Percentiles rank a stretch among this genome's conserved stretches.
phyloP scores from a whole-genome alignment of 92 coral and sea anemone genomes.

The Porites cylindrica region DNA sequence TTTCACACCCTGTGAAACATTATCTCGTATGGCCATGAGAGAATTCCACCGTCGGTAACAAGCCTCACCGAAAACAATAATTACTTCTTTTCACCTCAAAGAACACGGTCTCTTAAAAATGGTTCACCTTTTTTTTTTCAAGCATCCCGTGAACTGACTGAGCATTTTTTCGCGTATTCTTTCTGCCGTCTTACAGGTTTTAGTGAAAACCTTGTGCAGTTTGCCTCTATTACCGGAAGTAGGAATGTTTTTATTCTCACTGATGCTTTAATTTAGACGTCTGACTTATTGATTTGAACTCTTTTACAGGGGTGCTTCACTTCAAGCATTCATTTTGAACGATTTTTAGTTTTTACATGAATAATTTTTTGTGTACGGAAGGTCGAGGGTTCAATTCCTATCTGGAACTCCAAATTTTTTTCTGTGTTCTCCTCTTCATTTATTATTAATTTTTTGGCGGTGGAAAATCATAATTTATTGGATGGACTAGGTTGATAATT shows the following conservation, averaged over 20 bases:
- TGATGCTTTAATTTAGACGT: too few relatives aligned
- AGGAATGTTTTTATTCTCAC: background rate
- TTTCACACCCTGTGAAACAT: slow-evolving; percentile 46
- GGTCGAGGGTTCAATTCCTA: too few relatives aligned
- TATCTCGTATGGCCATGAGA: slow-evolving; percentile 43
- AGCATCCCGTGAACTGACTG: background rate
- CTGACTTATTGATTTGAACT: background rate
- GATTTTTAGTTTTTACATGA: too few relatives aligned
- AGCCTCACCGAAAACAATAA: background rate
- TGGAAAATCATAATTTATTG: too few relatives aligned
- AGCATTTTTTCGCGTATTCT: background rate
- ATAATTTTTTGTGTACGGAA: too few relatives aligned
- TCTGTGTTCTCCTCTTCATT: too few relatives aligned
- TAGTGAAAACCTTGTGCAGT: background rate
- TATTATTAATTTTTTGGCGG: too few relatives aligned
- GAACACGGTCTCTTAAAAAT: background rate
- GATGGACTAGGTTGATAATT: background rate
- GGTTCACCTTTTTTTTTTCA: background rate
- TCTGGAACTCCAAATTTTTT: too few relatives aligned
- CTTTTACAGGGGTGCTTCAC: background rate
- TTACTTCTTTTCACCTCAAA: background rate
- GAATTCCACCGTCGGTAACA: slow-evolving; percentile 41
- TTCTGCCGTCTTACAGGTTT: background rate
- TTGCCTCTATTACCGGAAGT: slow-evolving; percentile 12
- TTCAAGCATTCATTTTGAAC: too few relatives aligned